Evolutionary conservation across 2,888 invertebrate genomes (phyloP).

Genomic region (Epistrophella euchroma): DNA sequence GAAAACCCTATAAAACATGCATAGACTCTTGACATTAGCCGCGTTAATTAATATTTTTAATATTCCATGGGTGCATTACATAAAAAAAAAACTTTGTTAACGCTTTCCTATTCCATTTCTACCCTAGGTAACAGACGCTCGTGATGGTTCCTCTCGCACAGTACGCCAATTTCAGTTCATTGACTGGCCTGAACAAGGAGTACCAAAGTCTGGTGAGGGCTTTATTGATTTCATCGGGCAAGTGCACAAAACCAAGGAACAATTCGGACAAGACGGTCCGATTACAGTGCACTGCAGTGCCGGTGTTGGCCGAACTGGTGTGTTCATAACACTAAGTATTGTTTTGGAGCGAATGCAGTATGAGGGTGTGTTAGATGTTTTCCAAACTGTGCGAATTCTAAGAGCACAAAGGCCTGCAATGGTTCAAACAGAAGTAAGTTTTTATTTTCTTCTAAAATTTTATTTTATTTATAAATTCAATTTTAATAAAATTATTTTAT

Average conservation of each 20-base stretch:
- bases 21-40: no score
- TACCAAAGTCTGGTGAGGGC: conserved; percentile 98
- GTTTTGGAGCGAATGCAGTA: conserved; percentile 99
- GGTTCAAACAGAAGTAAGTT: conserved; percentile 98
- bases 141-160: conserved; percentile 97
- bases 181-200: conserved; percentile 98
- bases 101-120: not conserved
- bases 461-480: not conserved
- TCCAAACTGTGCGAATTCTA: conserved; percentile 99
- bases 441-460: not conserved
- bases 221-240: conserved; percentile 99
- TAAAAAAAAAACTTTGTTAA: no score
- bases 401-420: conserved; percentile 99
- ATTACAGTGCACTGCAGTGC: conserved; percentile 99
- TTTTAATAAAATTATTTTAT: conserved; percentile 16
- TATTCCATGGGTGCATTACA: no score
- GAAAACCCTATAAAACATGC: no score
- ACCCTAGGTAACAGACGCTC: conserved; percentile 94
- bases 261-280: conserved; percentile 99
- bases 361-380: conserved; percentile 99
- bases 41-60: no score
- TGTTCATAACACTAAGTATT: conserved; percentile 98
- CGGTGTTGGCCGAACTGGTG: conserved; percentile 99
- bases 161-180: conserved; percentile 98
- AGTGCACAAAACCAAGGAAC: conserved; percentile 99